These are phyloP conservation scores for Anguilla anguilla DNA, from an alignment of 2,797 vertebrate genomes.

Conservation along the genomic window DNA sequence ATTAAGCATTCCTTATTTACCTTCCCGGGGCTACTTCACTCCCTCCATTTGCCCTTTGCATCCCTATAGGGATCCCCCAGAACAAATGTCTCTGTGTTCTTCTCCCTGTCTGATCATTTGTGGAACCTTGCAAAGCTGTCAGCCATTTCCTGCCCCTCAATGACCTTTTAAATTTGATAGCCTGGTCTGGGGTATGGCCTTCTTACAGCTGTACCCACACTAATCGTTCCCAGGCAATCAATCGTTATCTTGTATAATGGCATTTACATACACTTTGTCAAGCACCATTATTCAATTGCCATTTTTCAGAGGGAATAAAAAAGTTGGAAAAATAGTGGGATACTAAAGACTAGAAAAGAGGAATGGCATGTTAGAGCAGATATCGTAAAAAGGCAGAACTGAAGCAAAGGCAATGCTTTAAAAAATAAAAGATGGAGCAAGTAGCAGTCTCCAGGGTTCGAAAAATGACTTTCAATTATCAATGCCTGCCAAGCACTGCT, in stretches of 20 bases:
- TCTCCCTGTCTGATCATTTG: not conserved
- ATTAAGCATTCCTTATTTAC: not conserved
- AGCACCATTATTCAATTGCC: too few relatives aligned
- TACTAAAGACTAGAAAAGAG: not conserved
- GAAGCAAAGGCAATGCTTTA: not conserved
- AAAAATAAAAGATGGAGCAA: not conserved
- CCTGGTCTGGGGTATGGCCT: not conserved
- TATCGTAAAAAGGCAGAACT: not conserved
- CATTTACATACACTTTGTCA: too few relatives aligned
- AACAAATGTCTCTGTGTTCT: not conserved
- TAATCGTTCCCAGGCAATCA: too few relatives aligned
- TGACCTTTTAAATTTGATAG: not conserved
- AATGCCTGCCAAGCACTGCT: not conserved
- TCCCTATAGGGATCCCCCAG: not conserved
- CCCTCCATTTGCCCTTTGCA: not conserved
- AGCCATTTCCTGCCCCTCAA: not conserved
- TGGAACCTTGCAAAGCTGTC: not conserved
- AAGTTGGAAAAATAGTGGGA: not conserved
- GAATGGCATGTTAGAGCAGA: not conserved
- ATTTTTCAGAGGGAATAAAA: too few relatives aligned
- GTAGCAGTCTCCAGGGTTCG: not conserved
- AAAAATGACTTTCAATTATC: slow-evolving; percentile 1
- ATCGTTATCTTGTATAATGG: too few relatives aligned
- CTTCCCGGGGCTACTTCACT: not conserved
- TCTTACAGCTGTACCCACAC: not conserved